Base-by-base conservation (phyloP, 1,140 invertebrate genomes). In the Tetraneura akinire region DNA sequence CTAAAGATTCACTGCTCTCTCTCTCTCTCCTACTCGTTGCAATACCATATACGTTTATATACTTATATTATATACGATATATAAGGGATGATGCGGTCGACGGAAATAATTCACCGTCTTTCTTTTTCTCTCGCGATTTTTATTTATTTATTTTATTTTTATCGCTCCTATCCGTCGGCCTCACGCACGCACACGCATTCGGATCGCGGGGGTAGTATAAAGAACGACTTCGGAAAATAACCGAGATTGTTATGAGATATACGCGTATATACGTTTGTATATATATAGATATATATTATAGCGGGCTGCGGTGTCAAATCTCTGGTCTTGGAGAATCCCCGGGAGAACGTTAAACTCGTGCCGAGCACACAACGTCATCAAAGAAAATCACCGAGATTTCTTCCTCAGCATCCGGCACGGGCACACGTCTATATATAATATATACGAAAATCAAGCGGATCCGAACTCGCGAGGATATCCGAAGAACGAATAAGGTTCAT, bases 271-370 rank as follows among this genome's bases (percentile, higher is more conserved):
- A 66, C n/a, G n/a, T 10, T 8, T n/a, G n/a, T n/a, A n/a, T n/a
- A n/a, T n/a, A n/a, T n/a, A n/a, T n/a, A n/a, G n/a, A n/a, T n/a
- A n/a, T n/a, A n/a, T n/a, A n/a, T n/a, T n/a, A n/a, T n/a, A n/a
- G n/a, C 64, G 53, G 21, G 53, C 53, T 13, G 14, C 64, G n/a
- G 29, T 23, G 42, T 74, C 29, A 51, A 74, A 74, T 74, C 71
- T 74, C 29, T 74, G 26, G 71, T 55, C 29, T 26, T 10, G 49
- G n/a, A n/a, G n/a, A 73, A 73, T 55, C 47, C 71, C 71, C 71
- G 29, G 73, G 73, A 76, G 73, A 60, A 57, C 73, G 73, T 76
- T 76, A 76, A 76, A 76, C 53, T 42, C 32, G 37, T 6, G n/a
- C n/a, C n/a, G 51, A 32, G n/a, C 51, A 29, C 51, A 29, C 53